Base-by-base conservation (phyloP, 2,888 invertebrate species). In the Xiphydria camelus region DNA sequence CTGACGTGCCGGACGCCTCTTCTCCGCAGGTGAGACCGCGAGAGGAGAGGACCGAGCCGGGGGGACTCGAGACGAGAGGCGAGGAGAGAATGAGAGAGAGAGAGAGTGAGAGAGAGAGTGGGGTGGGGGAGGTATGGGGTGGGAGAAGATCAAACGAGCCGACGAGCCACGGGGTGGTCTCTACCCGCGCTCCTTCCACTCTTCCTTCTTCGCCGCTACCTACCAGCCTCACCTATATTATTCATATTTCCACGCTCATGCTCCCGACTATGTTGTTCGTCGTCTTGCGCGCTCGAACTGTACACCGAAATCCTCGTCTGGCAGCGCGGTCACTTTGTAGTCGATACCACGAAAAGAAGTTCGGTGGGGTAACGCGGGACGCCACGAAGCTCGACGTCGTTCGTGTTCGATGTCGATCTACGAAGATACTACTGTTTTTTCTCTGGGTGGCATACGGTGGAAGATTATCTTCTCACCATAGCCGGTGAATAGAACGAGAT, bases 81-180 rank as follows among this genome's bases (percentile, higher is more conserved):
- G 53, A 34, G 29, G 12, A 20, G 32, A 29, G 44, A 44, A 45
- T 36, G 48, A 50, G 38, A 34, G 23, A 47, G 39, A 41, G 22
- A 39, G 39, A 39, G 40, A 42, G 31, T 41, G 22, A 26, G 19
- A 17, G 32, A 40, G 49, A 47, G 47, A 42, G 43, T 41, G 45
- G 47, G 52, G 43, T 38, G 34, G 34, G 10, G 15, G 34, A 34
- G 12, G 15, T 9, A 10, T 38, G 41, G 51, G 59, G 68, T 70
- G 71, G 71, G 71, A 67, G 71, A 70, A 72, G 71, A 72, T 72
- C 70, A 72, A 72, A 72, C 64, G 72, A 68, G 70, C 72, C 72
- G 75, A 71, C 75, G 57, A 70, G 65, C 74, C 73, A 73, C 73
- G 74, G 75, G 74, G 73, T 73, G 70, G 74, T 73, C 75, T 71